Conservation (phyloP, 1,140 invertebrate species). For the Piezodorus guildinii region DNA sequence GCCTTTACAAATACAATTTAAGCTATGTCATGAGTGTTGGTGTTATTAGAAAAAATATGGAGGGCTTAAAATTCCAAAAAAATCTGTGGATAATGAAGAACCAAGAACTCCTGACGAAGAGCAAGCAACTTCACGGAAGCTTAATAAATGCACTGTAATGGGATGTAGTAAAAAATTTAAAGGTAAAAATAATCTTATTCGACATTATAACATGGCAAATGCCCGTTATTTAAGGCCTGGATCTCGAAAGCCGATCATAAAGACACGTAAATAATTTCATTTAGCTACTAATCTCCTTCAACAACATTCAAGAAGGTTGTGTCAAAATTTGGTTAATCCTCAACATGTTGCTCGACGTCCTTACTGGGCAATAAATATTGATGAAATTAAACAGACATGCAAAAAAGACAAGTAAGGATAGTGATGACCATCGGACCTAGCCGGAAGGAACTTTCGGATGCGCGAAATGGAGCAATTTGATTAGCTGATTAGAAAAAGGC, state of each 20-base stretch:
- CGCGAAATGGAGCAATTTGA: no score
- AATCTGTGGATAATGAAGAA: conserved; percentile 38
- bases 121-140: conserved; percentile 49
- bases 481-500: no score
- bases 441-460: no score
- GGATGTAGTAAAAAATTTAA: conserved; percentile 92
- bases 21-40: conserved; percentile 90
- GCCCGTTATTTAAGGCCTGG: conserved; percentile 56
- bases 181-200: conserved; percentile 77
- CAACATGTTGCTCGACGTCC: conserved; percentile 77
- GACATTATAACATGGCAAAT: conserved; percentile 86
- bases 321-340: conserved; percentile 68
- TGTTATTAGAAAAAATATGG: conserved; percentile 98
- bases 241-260: conserved; percentile 85
- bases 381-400: conserved; percentile 73
- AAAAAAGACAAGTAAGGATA: conserved; percentile 46
- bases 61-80: conserved; percentile 67
- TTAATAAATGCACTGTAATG: conserved; percentile 76
- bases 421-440: no score
- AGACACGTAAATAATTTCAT: conserved; percentile 91
- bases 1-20: conserved; percentile 74
- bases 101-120: conserved; percentile 30
- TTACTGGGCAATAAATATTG: conserved; percentile 71
- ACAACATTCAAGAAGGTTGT: conserved; percentile 71
- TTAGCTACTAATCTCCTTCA: conserved; percentile 79